Conservation (phyloP, 2,797 vertebrate genomes). For the Schizopygopsis pylzovi region DNA sequence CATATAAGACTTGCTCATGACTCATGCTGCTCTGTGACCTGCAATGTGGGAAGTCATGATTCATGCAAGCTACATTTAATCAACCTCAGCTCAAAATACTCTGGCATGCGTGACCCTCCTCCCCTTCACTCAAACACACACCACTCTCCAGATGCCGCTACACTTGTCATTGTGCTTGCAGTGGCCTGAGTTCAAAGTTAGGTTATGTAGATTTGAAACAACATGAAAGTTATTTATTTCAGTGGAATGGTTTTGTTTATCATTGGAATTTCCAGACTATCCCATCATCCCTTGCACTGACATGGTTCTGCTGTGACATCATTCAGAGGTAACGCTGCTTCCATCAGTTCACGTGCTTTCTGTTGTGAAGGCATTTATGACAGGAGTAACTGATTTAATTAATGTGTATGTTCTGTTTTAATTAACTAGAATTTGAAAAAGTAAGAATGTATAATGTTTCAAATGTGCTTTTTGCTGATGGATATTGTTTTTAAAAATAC, state of each 20-base stretch:
- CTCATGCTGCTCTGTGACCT: slow-evolving; percentile 79
- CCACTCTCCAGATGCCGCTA: slow-evolving; percentile 41
- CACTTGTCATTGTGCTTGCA: slow-evolving; percentile 56
- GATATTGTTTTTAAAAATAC: too few species aligned
- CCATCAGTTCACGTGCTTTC: slow-evolving; percentile 11
- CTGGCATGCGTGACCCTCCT: slow-evolving; percentile 67
- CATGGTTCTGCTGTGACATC: slow-evolving; percentile 42
- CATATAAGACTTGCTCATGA: slow-evolving; percentile 83
- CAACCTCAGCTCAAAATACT: slow-evolving; percentile 77
- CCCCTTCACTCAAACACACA: slow-evolving; percentile 53
- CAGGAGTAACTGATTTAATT: neutral
- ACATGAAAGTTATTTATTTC: slow-evolving; percentile 39
- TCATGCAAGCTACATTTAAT: slow-evolving; percentile 82
- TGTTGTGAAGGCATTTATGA: slow-evolving; percentile 29
- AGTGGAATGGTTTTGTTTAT: slow-evolving; percentile 23
- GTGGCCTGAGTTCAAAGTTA: slow-evolving; percentile 41
- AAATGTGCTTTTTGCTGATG: neutral
- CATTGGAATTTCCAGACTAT: slow-evolving; percentile 52
- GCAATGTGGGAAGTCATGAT: slow-evolving; percentile 87
- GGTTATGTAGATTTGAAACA: slow-evolving; percentile 44
- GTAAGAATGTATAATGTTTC: too few species aligned
- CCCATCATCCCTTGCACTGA: slow-evolving; percentile 36
- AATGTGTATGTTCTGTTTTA: neutral
- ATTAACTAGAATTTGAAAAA: neutral
- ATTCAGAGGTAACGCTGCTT: slow-evolving; percentile 73